These are phyloP conservation scores for human (Homo sapiens) DNA, from an alignment of 2,113 vertebrate species.

Conservation along the genomic window DNA sequence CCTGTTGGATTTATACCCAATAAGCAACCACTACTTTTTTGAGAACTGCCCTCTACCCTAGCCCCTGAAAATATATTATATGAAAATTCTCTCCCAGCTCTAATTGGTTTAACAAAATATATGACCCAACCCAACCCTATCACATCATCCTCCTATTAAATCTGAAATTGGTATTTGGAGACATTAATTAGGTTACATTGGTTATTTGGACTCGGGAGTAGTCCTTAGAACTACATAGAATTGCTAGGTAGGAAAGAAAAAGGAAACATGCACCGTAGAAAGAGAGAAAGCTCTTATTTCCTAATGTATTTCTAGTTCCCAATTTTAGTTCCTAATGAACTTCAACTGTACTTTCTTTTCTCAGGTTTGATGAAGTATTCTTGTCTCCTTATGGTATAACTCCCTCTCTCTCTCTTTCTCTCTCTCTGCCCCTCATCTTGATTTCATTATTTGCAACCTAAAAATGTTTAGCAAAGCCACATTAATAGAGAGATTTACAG, in stretches of 20 bases:
- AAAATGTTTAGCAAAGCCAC: no score
- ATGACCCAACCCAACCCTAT: not conserved
- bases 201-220: not conserved
- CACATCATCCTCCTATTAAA: not conserved
- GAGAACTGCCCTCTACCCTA: not conserved
- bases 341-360: no score
- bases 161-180: not conserved
- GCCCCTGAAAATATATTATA: not conserved
- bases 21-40: not conserved
- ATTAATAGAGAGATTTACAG: no score
- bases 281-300: not conserved
- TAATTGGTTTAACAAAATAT: not conserved
- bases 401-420: no score
- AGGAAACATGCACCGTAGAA: not conserved
- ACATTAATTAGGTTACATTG: not conserved
- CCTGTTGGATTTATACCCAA: not conserved
- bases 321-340: not conserved
- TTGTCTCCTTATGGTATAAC: no score
- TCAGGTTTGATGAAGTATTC: no score
- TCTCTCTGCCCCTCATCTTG: no score
- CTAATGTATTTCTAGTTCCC: not conserved
- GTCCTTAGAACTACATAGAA: not conserved
- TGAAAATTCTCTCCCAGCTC: not conserved
- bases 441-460: no score
- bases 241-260: not conserved